Evolutionary conservation across 2,888 invertebrate genomes (phyloP).

Genomic region (Reticulitermes lucifugus): DNA sequence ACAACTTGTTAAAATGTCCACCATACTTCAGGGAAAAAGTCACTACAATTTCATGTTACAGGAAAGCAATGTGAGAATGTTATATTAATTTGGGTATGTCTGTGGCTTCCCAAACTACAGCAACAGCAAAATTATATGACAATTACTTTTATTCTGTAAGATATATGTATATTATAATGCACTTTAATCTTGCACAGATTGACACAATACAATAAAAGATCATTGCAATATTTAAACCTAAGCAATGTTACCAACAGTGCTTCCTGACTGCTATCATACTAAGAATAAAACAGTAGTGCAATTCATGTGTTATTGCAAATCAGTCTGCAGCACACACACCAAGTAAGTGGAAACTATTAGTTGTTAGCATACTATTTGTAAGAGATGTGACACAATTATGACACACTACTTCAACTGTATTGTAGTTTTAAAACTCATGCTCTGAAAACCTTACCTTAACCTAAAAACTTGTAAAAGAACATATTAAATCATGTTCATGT

Average conservation of each 20-base stretch:
- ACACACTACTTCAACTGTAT: background rate
- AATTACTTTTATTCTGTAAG: background rate
- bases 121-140: constrained; percentile 17
- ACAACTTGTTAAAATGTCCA: background rate
- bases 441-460: background rate
- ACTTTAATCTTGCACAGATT: constrained; percentile 24
- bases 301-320: background rate
- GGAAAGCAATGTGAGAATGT: constrained; percentile 18
- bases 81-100: constrained; percentile 15
- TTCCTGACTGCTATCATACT: background rate
- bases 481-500: background rate
- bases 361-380: constrained; percentile 7
- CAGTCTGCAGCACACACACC: background rate
- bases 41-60: background rate
- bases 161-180: constrained; percentile 22
- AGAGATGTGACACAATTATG: background rate
- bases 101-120: constrained; percentile 13
- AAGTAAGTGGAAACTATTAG: background rate
- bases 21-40: background rate
- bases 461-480: background rate
- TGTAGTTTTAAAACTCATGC: background rate
- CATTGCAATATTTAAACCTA: constrained; percentile 5
- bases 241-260: constrained; percentile 8
- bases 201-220: constrained; percentile 23
- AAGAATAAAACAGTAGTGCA: background rate